Evolutionary conservation across 2,888 invertebrate genomes (phyloP), one percentile per base, ranked within the genome.

Genomic region (Xiphydria camelus): DNA sequence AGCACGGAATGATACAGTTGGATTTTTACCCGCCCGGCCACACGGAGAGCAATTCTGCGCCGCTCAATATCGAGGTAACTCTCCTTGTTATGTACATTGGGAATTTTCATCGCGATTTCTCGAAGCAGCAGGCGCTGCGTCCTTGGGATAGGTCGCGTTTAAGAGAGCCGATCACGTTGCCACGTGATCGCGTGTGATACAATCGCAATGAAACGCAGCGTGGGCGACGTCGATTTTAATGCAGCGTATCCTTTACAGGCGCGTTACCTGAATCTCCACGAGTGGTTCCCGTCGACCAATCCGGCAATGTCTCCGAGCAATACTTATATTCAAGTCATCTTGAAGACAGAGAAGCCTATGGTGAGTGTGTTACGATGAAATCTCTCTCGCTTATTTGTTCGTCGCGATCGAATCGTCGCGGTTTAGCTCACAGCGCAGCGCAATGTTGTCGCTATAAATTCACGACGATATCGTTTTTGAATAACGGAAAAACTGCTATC

Each of bases 181-280:
- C n/a, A n/a, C n/a, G n/a, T 33, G 14, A 10, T 14, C 7, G 4
- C 6, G 15, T 23, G 10, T 40, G 40, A 5, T 62, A 45, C 37
- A n/a, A n/a, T n/a, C n/a, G n/a, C n/a, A n/a, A n/a, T n/a, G n/a
- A n/a, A n/a, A n/a, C n/a, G n/a, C n/a, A n/a, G n/a, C n/a, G n/a
- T n/a, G n/a, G n/a, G n/a, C n/a, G n/a, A n/a, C n/a, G n/a, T n/a
- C n/a, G n/a, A 55, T 6, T 57, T 49, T 7, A 64, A 0, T 49
- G 19, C 46, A 40, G 22, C 46, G 50, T 63, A 52, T n/a, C n/a
- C n/a, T 49, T 62, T 57, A 20, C 66, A 89, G 88, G 87, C 90
- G 2, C 84, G 86, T 65, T 94, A 92, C 72, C 81, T 87, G 66
- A 90, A 89, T 60, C 82, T 91, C 22, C 85, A 87, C 47, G 88